phyloP scores from a whole-genome alignment of 2,888 invertebrate genomes.

The Glyphotaelius pellucidus region DNA sequence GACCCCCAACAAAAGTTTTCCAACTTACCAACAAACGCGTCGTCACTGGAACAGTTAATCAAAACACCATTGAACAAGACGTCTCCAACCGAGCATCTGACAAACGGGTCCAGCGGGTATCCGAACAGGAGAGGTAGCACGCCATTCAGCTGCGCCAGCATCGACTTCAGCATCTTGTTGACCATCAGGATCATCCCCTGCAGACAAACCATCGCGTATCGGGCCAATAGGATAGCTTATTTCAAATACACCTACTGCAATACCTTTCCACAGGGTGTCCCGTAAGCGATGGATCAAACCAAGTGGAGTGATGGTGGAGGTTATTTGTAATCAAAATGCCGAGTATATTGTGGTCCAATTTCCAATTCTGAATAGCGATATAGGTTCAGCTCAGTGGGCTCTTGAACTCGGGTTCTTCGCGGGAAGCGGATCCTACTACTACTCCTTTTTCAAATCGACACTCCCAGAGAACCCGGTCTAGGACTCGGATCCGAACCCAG shows the following conservation, averaged over 20 bases:
- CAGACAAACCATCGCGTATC: slow-evolving; percentile 57
- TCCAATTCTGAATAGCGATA: too few species aligned
- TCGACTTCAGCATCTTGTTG: slow-evolving; percentile 72
- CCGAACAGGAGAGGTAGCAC: slow-evolving; percentile 77
- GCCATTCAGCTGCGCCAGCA: slow-evolving; percentile 74
- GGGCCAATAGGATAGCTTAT: neutral
- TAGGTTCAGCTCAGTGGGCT: too few species aligned
- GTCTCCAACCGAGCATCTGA: slow-evolving; percentile 75
- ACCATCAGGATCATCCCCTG: slow-evolving; percentile 75
- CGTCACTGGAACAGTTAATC: slow-evolving; percentile 75
- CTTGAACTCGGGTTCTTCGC: too few species aligned
- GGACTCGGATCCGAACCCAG: too few species aligned
- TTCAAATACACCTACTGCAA: neutral
- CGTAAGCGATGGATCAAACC: too few species aligned
- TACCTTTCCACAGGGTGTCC: too few species aligned
- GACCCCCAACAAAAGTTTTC: neutral
- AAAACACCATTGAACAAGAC: slow-evolving; percentile 79
- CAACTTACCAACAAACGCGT: slow-evolving; percentile 73
- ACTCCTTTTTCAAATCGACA: too few species aligned
- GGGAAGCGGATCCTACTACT: too few species aligned
- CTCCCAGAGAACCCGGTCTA: too few species aligned
- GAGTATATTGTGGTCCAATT: too few species aligned
- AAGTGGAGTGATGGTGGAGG: too few species aligned
- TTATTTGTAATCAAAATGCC: too few species aligned
- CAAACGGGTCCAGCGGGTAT: slow-evolving; percentile 75